Conservation (phyloP, 2,888 invertebrate species). For the Harpalus rubripes region DNA sequence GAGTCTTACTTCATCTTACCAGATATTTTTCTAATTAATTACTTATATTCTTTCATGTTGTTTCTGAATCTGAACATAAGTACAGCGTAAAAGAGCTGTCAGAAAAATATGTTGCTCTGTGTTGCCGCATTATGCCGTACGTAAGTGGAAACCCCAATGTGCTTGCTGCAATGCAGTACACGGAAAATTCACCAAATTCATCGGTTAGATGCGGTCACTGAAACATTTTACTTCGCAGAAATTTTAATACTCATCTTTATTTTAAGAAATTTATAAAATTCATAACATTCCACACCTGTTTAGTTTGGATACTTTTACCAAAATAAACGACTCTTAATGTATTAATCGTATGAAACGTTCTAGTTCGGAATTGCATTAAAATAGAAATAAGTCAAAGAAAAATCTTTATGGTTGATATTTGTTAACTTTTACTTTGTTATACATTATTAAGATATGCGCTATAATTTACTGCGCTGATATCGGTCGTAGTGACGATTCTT, state of each 20-base stretch:
- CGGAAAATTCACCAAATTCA: slow-evolving; percentile 57
- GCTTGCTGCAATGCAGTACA: slow-evolving; percentile 56
- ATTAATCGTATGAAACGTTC: slow-evolving; percentile 7
- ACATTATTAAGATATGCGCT: too few species aligned
- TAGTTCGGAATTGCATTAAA: background rate
- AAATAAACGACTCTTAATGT: slow-evolving; percentile 24
- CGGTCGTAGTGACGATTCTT: too few species aligned
- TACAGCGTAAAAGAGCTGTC: slow-evolving; percentile 10
- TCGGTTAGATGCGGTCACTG: slow-evolving; percentile 34
- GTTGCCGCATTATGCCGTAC: slow-evolving; percentile 53
- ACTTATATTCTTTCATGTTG: background rate
- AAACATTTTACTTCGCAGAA: slow-evolving; percentile 48
- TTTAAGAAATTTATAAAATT: slow-evolving; percentile 43
- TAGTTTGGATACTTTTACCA: slow-evolving; percentile 23
- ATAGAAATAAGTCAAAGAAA: too few species aligned
- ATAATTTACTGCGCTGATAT: too few species aligned
- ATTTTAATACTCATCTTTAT: slow-evolving; percentile 22
- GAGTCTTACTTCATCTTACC: too few species aligned
- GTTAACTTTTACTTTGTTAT: too few species aligned
- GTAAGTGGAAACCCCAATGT: slow-evolving; percentile 55
- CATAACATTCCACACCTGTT: slow-evolving; percentile 59
- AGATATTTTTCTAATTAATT: background rate
- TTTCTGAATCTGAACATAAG: background rate
- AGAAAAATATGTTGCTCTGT: slow-evolving; percentile 29
- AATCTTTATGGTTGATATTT: too few species aligned